These are phyloP conservation scores for Plusia festucae DNA, from an alignment of 2,888 invertebrate species.

Conservation along the genomic window DNA sequence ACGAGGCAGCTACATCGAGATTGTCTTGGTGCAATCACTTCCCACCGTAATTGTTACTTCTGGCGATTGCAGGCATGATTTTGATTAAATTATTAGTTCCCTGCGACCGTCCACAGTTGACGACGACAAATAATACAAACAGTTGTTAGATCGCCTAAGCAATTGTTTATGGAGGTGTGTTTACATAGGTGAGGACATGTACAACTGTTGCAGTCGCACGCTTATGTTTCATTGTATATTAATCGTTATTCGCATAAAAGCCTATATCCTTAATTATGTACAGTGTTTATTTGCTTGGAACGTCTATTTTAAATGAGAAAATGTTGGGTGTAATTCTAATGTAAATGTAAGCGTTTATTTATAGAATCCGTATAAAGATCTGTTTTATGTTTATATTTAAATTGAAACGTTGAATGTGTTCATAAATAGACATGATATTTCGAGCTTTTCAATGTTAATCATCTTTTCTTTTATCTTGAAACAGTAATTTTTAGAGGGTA, in stretches of 20 bases:
- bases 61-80: slow-evolving; percentile 58
- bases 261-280: slow-evolving; percentile 37
- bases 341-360: slow-evolving; percentile 35
- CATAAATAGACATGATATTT: not conserved
- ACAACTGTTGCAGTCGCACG: slow-evolving; percentile 50
- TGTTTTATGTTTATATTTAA: slow-evolving; percentile 13
- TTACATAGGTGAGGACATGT: slow-evolving; percentile 53
- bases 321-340: slow-evolving; percentile 32
- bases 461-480: slow-evolving; percentile 5
- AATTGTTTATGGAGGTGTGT: slow-evolving; percentile 52
- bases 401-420: not conserved
- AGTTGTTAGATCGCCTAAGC: slow-evolving; percentile 55
- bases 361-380: slow-evolving; percentile 31
- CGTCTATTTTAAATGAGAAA: slow-evolving; percentile 44
- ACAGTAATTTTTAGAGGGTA: not conserved
- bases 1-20: slow-evolving; percentile 48
- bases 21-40: slow-evolving; percentile 58
- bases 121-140: slow-evolving; percentile 61
- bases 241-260: slow-evolving; percentile 40
- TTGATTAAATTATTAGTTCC: slow-evolving; percentile 77
- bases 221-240: slow-evolving; percentile 33
- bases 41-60: slow-evolving; percentile 60
- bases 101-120: slow-evolving; percentile 37
- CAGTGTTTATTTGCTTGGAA: slow-evolving; percentile 37
- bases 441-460: not conserved